Percentiles rank a stretch among this genome's conserved stretches.
These are phyloP conservation scores for Trichonephila clavata DNA, from an alignment of 1,140 invertebrate species.

Conservation along the genomic window DNA sequence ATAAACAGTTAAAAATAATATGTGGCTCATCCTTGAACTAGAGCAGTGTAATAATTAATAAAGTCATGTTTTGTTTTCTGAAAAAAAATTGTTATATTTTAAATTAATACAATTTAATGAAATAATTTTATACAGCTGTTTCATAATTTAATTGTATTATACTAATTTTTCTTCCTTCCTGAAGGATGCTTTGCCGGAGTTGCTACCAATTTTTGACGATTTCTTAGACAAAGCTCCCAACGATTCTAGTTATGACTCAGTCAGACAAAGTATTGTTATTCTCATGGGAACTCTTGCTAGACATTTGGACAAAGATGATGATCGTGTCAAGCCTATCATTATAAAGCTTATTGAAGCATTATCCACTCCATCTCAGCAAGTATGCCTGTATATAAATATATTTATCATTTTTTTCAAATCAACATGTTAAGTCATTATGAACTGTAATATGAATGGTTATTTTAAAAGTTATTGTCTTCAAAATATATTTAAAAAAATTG, in stretches of 20 bases:
- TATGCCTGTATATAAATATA: conserved; percentile 79
- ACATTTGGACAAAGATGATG: conserved; percentile 95
- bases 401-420: not conserved
- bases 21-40: no score
- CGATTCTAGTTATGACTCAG: conserved; percentile 93
- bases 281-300: conserved; percentile 97
- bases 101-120: no score
- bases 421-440: not conserved
- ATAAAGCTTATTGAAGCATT: conserved; percentile 93
- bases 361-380: conserved; percentile 97
- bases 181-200: conserved; percentile 83
- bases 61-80: no score
- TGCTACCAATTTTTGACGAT: conserved; percentile 94
- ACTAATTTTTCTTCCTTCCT: not conserved
- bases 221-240: conserved; percentile 95
- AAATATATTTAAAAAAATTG: no score
- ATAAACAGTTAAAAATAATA: no score
- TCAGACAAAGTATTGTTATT: conserved; percentile 97
- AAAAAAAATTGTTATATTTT: no score
- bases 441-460: not conserved
- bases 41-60: no score
- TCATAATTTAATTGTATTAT: not conserved
- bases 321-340: conserved; percentile 95
- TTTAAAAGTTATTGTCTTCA: no score
- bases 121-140: no score